A percentile compares a stretch with the other conserved stretches of the same genome.
These are phyloP conservation scores for Gnathonemus echidnorhynchus DNA, from an alignment of 2,113 vertebrate species.

Conservation along the genomic window DNA sequence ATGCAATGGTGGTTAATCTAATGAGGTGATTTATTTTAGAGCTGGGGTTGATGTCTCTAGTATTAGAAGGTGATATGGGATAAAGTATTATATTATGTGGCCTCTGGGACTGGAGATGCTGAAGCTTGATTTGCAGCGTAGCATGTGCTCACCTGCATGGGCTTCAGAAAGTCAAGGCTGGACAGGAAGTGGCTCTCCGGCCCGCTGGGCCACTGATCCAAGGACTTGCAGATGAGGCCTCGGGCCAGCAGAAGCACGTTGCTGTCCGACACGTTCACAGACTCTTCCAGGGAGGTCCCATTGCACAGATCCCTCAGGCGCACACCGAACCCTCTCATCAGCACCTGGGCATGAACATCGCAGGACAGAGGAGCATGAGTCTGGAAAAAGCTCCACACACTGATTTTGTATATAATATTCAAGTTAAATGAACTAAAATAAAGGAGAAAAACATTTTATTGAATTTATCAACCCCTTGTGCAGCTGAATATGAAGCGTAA, in stretches of 20 bases:
- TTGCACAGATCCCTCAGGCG: constrained; percentile 69
- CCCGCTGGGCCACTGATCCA: constrained; percentile 52
- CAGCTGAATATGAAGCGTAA: background rate
- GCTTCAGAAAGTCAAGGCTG: constrained; percentile 75
- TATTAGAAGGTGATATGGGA: background rate
- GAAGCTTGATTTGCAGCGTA: background rate
- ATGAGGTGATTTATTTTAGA: background rate
- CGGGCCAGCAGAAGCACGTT: constrained; percentile 31
- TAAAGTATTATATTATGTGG: background rate
- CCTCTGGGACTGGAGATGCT: background rate
- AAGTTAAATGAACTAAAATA: background rate
- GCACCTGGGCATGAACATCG: constrained; percentile 52
- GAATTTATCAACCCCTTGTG: background rate
- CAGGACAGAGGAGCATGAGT: background rate
- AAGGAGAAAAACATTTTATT: background rate
- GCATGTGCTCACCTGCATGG: constrained; percentile 60
- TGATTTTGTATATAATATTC: background rate
- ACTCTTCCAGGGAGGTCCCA: constrained; percentile 52
- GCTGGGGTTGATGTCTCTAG: background rate
- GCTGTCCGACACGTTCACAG: constrained; percentile 58
- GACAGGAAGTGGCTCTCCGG: constrained; percentile 57
- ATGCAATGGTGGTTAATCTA: background rate
- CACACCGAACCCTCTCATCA: constrained; percentile 66
- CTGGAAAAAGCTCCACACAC: background rate
- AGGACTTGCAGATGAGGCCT: constrained; percentile 59